A percentile compares a stretch with the other conserved stretches of the same genome.
phyloP scores from a whole-genome alignment of 2,888 invertebrate species.

The Allolobophora icterica region DNA sequence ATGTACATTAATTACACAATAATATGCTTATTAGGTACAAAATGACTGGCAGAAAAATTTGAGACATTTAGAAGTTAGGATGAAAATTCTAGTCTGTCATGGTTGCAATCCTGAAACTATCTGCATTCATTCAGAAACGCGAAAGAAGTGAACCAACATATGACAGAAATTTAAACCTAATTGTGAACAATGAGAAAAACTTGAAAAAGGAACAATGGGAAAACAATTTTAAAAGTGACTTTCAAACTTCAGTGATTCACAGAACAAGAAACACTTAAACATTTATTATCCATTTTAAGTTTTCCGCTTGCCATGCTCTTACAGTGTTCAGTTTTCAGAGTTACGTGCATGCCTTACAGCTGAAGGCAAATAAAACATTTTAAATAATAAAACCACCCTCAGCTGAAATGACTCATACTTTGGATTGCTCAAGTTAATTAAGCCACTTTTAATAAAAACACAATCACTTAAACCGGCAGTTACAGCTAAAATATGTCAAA shows the following conservation, averaged over 20 bases:
- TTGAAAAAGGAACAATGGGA: no score
- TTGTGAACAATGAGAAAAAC: background rate
- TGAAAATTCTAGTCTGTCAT: background rate
- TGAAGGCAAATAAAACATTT: background rate
- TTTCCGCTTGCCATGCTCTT: background rate
- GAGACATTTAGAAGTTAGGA: background rate
- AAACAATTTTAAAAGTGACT: no score
- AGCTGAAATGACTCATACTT: background rate
- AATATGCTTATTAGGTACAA: background rate
- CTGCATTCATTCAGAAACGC: background rate
- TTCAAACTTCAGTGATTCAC: background rate
- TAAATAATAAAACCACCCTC: background rate
- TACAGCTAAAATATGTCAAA: background rate
- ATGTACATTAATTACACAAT: slow-evolving; percentile 9
- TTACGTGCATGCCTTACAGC: background rate
- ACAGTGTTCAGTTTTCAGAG: no score
- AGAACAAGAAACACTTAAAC: background rate
- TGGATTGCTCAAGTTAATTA: background rate
- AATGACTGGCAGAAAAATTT: background rate
- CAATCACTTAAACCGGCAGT: no score
- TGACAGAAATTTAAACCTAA: background rate
- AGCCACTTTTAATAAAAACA: background rate
- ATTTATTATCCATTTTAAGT: background rate
- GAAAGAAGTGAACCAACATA: background rate
- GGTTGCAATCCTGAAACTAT: background rate